Evolutionary conservation across 2,797 vertebrate species (phyloP).

Genomic region (Tapirus indicus): DNA sequence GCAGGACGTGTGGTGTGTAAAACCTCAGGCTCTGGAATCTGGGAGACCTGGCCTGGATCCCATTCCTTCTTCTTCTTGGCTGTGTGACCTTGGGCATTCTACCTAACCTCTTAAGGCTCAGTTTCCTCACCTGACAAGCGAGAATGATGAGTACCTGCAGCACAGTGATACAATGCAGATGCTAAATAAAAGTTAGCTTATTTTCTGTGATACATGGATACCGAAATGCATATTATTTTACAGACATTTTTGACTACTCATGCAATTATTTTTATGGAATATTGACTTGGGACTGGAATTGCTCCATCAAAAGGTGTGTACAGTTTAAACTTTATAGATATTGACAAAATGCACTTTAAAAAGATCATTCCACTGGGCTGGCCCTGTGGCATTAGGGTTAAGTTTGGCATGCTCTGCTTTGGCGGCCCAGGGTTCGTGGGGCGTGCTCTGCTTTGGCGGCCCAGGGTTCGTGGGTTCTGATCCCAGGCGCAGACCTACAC

Average conservation of each 20-base stretch:
- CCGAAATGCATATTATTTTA: background rate
- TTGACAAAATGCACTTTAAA: constrained; percentile 6
- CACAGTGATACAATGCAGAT: background rate
- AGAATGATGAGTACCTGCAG: background rate
- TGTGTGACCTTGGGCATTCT: background rate
- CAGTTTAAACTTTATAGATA: constrained; percentile 16
- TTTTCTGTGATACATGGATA: background rate
- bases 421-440: no score
- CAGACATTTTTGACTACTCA: background rate
- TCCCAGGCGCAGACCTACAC: no score
- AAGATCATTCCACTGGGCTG: background rate
- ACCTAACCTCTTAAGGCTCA: constrained; percentile 10
- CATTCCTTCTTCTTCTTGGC: background rate
- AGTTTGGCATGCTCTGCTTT: no score
- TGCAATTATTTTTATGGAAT: constrained; percentile 10
- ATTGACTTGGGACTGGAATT: background rate
- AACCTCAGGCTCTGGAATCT: background rate
- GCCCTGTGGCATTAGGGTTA: no score
- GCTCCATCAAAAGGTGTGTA: constrained; percentile 25
- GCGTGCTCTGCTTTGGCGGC: no score
- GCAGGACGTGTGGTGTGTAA: background rate
- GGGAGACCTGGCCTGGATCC: background rate
- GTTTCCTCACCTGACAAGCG: constrained; percentile 2
- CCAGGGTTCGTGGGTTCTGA: no score
- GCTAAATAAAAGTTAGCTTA: background rate